Conservation (phyloP, 2,797 vertebrate genomes). For the Anolis apletophallus region DNA sequence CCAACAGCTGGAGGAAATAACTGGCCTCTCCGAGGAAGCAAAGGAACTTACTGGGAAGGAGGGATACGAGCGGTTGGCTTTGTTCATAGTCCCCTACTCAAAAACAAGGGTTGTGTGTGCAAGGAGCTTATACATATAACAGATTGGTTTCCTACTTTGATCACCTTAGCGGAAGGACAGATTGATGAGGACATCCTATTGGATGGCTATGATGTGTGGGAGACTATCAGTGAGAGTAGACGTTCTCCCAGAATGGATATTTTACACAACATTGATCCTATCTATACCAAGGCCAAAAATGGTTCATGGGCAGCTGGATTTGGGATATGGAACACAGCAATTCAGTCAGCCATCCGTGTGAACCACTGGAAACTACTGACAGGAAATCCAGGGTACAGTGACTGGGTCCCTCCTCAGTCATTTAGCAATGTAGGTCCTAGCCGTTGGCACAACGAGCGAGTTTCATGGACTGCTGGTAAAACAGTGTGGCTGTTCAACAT, state of each 20-base stretch:
- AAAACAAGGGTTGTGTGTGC: constrained; percentile 89
- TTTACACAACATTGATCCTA: constrained; percentile 96
- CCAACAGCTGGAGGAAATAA: constrained; percentile 93
- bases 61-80: constrained; percentile 94
- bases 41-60: constrained; percentile 97
- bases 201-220: constrained; percentile 96
- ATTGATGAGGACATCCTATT: constrained; percentile 90
- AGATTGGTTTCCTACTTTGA: constrained; percentile 96
- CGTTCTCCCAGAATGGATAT: constrained; percentile 94
- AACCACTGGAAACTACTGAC: constrained; percentile 97
- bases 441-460: constrained; percentile 91
- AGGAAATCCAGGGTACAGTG: constrained; percentile 91
- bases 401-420: constrained; percentile 97
- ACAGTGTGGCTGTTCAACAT: constrained; percentile 98
- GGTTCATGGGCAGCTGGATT: constrained; percentile 94
- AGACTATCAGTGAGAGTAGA: constrained; percentile 93
- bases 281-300: constrained; percentile 92
- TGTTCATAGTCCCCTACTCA: constrained; percentile 93
- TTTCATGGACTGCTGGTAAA: constrained; percentile 89
- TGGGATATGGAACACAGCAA: constrained; percentile 95
- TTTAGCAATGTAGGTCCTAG: constrained; percentile 88
- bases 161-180: constrained; percentile 90
- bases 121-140: constrained; percentile 94
- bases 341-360: constrained; percentile 92
- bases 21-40: constrained; percentile 95